A percentile compares a stretch with the other conserved stretches of the same genome.
These are phyloP conservation scores for Zaprionus capensis DNA, from an alignment of 1,140 invertebrate genomes.

Conservation along the genomic window DNA sequence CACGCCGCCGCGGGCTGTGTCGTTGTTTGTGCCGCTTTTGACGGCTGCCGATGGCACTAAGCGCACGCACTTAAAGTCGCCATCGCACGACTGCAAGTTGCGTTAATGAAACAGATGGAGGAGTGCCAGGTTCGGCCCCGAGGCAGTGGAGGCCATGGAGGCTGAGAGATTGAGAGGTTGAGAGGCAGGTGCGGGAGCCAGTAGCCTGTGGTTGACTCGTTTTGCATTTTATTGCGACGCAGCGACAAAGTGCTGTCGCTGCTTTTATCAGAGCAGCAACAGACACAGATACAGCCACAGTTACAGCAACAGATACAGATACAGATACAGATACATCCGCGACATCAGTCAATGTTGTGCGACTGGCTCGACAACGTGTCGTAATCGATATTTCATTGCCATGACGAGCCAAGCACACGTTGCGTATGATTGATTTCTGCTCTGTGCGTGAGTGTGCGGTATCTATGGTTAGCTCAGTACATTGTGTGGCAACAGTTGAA, in stretches of 20 bases:
- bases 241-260: constrained; percentile 29
- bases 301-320: not conserved
- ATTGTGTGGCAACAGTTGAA: constrained; percentile 35
- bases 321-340: constrained; percentile 46
- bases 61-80: constrained; percentile 74
- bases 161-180: not conserved
- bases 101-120: constrained; percentile 52
- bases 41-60: constrained; percentile 80
- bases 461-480: constrained; percentile 19
- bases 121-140: not conserved
- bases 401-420: constrained; percentile 59
- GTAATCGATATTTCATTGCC: constrained; percentile 79
- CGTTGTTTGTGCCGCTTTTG: constrained; percentile 70
- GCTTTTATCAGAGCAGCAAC: constrained; percentile 25
- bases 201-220: constrained; percentile 59
- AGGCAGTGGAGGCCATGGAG: not conserved
- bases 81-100: constrained; percentile 57
- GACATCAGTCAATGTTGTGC: constrained; percentile 51
- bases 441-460: constrained; percentile 4
- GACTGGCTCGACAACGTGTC: constrained; percentile 53
- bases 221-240: constrained; percentile 58
- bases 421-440: constrained; percentile 78
- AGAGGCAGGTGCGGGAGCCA: constrained; percentile 15
- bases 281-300: not conserved
- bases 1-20: constrained; percentile 18